Percentiles rank a stretch among this genome's conserved stretches.
Conservation (phyloP, 2,797 vertebrate species). For the Acanthiza pusilla region DNA sequence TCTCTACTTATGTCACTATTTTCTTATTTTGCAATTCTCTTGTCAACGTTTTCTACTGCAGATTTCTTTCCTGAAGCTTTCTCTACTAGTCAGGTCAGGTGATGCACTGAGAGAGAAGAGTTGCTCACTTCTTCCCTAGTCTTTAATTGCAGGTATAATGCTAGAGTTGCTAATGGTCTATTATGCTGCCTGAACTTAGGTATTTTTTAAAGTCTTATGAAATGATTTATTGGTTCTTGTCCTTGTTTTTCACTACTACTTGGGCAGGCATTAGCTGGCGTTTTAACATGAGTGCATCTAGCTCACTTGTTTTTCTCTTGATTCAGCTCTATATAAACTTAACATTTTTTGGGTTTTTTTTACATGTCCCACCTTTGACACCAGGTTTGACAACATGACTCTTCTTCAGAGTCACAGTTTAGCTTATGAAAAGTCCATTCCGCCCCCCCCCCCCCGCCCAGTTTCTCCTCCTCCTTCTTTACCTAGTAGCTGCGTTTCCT, state of each 20-base stretch:
- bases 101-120: background rate
- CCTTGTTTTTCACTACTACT: background rate
- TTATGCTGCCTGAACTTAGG: background rate
- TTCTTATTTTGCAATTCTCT: background rate
- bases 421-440: background rate
- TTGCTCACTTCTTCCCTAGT: background rate
- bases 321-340: background rate
- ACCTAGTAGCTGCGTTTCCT: background rate
- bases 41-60: background rate
- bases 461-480: background rate
- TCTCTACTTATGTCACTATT: background rate
- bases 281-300: background rate
- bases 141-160: background rate
- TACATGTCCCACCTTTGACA: background rate
- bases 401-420: background rate
- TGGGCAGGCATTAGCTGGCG: background rate
- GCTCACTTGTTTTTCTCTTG: background rate
- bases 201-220: background rate
- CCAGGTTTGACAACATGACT: background rate
- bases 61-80: background rate
- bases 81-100: background rate
- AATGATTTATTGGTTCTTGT: background rate
- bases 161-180: background rate
- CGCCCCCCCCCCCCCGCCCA: too few relatives aligned
- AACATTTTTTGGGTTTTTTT: background rate